Evolutionary conservation across 2,797 vertebrate genomes (phyloP).

Genomic region (Danio kyathit): DNA sequence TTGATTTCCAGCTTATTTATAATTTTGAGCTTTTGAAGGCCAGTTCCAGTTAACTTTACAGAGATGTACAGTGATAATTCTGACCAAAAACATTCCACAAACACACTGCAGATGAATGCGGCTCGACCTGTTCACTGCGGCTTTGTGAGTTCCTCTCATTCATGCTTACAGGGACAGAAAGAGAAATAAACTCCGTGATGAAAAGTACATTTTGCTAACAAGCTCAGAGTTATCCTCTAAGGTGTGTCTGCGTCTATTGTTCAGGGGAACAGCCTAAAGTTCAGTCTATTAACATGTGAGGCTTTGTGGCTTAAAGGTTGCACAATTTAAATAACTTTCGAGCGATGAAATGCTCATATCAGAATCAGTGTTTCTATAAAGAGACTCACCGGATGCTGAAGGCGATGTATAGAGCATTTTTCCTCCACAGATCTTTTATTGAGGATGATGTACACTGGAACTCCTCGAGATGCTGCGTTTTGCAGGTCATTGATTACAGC

Average conservation of each 20-base stretch:
- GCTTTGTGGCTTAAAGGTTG: not conserved
- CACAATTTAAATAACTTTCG: not conserved
- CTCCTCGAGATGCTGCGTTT: conserved; percentile 75
- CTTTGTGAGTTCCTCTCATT: conserved; percentile 56
- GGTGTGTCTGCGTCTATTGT: conserved; percentile 42
- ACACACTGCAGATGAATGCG: conserved; percentile 65
- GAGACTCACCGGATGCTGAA: conserved; percentile 79
- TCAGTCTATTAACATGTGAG: conserved; percentile 20
- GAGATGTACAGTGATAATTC: not conserved
- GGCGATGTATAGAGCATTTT: conserved; percentile 74
- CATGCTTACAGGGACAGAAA: conserved; percentile 22
- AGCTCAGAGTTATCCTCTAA: conserved; percentile 18
- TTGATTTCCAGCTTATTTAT: not conserved
- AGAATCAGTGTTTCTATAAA: not conserved
- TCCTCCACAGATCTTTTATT: conserved; percentile 81
- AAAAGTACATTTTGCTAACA: not conserved
- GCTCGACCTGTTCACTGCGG: conserved; percentile 68
- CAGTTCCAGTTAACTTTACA: not conserved
- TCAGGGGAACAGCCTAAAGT: conserved; percentile 7
- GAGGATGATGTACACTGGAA: conserved; percentile 88
- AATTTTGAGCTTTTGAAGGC: not conserved
- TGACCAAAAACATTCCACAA: not conserved
- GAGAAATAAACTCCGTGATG: conserved; percentile 1
- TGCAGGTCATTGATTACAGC: conserved; percentile 84
- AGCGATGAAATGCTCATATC: not conserved